A percentile compares a stretch with the other conserved stretches of the same genome.
phyloP scores from a whole-genome alignment of 1,140 invertebrate genomes.

The Alviniconcha marisindica region DNA sequence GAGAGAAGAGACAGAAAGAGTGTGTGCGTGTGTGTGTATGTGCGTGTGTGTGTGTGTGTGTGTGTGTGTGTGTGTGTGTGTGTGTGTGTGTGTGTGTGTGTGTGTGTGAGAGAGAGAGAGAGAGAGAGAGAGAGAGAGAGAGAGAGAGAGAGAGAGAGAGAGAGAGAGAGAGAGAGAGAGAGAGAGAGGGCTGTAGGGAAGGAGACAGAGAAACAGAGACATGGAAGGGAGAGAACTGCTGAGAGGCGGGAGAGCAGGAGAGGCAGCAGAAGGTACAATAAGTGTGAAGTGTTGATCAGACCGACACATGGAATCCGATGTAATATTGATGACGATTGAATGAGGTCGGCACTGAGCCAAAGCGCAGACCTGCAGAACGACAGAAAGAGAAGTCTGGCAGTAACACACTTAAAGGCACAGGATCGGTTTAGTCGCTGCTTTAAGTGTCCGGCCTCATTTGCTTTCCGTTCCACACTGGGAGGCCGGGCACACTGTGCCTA shows the following conservation, averaged over 20 bases:
- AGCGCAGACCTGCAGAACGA: background rate
- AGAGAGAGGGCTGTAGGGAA: too few relatives aligned
- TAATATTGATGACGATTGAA: constrained; percentile 1
- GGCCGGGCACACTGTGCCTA: background rate
- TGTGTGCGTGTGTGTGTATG: constrained; percentile 10
- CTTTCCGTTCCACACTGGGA: background rate
- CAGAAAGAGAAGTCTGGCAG: background rate
- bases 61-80: constrained; percentile 3
- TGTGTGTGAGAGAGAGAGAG: background rate
- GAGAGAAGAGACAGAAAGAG: background rate
- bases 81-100: constrained; percentile 10
- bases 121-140: too few relatives aligned
- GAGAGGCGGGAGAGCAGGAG: too few relatives aligned
- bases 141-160: background rate
- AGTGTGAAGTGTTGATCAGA: background rate
- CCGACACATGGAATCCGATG: background rate
- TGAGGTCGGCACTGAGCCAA: background rate
- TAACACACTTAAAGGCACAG: background rate
- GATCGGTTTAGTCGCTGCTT: constrained; percentile 12
- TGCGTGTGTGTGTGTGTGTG: constrained; percentile 10
- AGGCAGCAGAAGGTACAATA: too few relatives aligned
- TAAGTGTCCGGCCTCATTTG: background rate
- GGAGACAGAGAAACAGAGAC: too few relatives aligned
- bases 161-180: too few relatives aligned
- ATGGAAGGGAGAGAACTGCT: background rate